A percentile compares a stretch with the other conserved stretches of the same genome.
phyloP scores from a whole-genome alignment of 2,888 invertebrate species.

The Elegia similella region DNA sequence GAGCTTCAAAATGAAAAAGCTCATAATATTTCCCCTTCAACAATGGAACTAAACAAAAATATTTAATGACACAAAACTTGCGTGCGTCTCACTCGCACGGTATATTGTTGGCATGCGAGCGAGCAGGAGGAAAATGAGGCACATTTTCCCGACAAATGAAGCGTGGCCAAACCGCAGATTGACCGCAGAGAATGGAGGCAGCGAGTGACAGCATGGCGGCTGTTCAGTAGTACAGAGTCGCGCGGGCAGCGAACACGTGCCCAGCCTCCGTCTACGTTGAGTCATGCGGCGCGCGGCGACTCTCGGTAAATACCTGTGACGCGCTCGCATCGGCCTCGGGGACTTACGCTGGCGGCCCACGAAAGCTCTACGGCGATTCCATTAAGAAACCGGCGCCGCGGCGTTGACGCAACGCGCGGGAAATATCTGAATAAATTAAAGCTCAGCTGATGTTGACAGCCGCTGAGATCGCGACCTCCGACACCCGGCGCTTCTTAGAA shows the following conservation, averaged over 20 bases:
- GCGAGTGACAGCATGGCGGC: conserved; percentile 81
- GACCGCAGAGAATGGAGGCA: conserved; percentile 82
- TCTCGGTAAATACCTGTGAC: conserved; percentile 51
- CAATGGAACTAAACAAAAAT: conserved; percentile 77
- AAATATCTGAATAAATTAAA: conserved; percentile 51
- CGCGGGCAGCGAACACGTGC: conserved; percentile 67
- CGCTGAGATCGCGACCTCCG: conserved; percentile 30
- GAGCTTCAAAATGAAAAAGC: conserved; percentile 68
- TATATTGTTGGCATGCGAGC: conserved; percentile 27
- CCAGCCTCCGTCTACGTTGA: conserved; percentile 45
- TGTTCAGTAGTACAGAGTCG: conserved; percentile 72
- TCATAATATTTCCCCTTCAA: conserved; percentile 75
- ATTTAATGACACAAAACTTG: conserved; percentile 74
- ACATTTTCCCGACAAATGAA: conserved; percentile 82
- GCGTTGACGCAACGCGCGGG: conserved; percentile 45
- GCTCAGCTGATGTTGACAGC: conserved; percentile 70
- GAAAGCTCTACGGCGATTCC: conserved; percentile 29
- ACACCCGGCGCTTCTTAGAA: conserved; percentile 36
- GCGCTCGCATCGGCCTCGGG: conserved; percentile 33
- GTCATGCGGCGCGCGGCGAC: conserved; percentile 32
- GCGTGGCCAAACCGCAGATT: conserved; percentile 82
- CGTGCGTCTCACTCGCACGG: conserved; percentile 54
- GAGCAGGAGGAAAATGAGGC: conserved; percentile 57
- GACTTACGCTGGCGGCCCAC: conserved; percentile 38
- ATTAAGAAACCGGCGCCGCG: conserved; percentile 32